A percentile compares a stretch with the other conserved stretches of the same genome.
phyloP scores from a whole-genome alignment of 2,797 vertebrate genomes.

The Salmo trutta region DNA sequence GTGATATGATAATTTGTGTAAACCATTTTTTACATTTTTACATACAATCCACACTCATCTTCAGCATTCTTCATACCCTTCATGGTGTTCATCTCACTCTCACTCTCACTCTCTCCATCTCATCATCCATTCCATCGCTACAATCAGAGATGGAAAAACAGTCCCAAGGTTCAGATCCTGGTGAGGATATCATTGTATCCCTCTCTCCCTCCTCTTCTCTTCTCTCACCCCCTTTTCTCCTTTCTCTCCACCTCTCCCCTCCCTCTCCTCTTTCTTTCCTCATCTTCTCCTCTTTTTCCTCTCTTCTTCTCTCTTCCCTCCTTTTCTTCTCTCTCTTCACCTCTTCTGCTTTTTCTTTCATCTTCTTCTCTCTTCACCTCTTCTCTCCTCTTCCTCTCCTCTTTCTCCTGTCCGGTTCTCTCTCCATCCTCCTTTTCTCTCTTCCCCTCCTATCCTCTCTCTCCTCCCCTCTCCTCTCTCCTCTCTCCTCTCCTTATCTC shows the following conservation, averaged over 20 bases:
- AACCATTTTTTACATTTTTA: not conserved
- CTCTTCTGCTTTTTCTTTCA: not conserved
- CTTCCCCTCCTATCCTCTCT: conserved; percentile 5
- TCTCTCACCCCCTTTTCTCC: not conserved
- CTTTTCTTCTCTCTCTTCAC: not conserved
- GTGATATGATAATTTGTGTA: not conserved
- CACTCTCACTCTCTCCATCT: conserved; percentile 11
- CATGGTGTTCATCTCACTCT: conserved; percentile 1
- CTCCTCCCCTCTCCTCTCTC: not conserved
- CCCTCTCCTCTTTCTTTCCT: not conserved
- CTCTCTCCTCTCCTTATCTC: conserved; percentile 10
- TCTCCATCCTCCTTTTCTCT: not conserved
- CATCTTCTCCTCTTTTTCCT: not conserved
- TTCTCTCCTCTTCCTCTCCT: too few relatives aligned
- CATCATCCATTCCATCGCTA: conserved; percentile 18
- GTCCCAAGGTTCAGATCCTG: conserved; percentile 60
- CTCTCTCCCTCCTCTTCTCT: not conserved
- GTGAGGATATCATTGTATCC: conserved; percentile 53
- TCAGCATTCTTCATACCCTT: not conserved
- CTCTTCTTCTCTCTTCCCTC: not conserved
- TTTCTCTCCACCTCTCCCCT: not conserved
- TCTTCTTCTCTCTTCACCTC: too few relatives aligned
- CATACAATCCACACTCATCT: not conserved
- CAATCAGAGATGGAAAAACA: conserved; percentile 60
- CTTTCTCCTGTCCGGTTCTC: not conserved